These are phyloP conservation scores for Acrocephalus scirpaceus DNA, from an alignment of 2,797 vertebrate genomes.

Conservation along the genomic window DNA sequence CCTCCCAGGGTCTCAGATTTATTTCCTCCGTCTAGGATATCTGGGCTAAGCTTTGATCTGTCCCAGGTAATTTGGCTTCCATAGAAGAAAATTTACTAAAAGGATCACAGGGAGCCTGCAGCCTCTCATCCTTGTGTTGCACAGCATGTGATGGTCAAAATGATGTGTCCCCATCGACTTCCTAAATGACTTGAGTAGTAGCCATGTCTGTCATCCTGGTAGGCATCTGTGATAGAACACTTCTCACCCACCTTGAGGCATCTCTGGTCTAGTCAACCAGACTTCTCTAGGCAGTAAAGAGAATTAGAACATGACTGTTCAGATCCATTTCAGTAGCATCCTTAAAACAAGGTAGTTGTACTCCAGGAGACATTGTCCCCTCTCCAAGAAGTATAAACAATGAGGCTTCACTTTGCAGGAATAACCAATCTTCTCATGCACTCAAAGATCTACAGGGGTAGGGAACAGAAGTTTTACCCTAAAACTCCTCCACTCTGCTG, in stretches of 20 bases:
- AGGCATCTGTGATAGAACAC: neutral
- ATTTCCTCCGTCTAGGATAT: too few relatives aligned
- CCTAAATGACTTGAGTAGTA: neutral
- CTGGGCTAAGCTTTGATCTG: too few relatives aligned
- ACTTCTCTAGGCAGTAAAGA: neutral
- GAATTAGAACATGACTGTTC: neutral
- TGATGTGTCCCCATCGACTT: neutral
- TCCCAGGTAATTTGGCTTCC: too few relatives aligned
- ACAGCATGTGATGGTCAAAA: neutral
- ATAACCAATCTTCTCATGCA: neutral
- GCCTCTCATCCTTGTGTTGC: neutral
- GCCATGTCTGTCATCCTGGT: neutral
- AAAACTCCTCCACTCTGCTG: neutral
- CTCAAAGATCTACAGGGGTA: neutral
- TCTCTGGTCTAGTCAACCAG: neutral
- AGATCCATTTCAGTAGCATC: neutral
- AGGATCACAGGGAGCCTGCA: neutral
- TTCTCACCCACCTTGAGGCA: neutral
- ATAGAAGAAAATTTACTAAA: neutral
- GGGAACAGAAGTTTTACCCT: neutral
- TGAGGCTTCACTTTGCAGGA: neutral
- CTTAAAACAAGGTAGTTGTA: neutral
- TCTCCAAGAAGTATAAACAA: neutral
- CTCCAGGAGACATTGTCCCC: neutral
- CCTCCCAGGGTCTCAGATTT: too few relatives aligned